Evolutionary conservation across 2,113 vertebrate genomes (phyloP), one percentile per base, ranked within the genome.

Genomic region (Coptodon bakossiorum): DNA sequence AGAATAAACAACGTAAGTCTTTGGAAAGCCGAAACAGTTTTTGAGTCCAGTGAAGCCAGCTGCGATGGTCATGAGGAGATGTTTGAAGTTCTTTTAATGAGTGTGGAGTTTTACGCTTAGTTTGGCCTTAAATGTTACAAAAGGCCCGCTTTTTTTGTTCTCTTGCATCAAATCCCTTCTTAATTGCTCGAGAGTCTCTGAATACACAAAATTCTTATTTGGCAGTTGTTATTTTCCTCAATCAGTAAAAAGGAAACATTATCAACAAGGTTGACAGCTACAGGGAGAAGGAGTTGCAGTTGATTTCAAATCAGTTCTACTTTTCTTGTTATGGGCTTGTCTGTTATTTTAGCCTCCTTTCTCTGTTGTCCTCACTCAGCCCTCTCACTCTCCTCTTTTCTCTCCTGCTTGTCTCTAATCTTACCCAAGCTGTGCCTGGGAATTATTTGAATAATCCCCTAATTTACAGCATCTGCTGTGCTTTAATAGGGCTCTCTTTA

Each of bases 391-490:
- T 91, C 80, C 73, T 22, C 45, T 89, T 82, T 83, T 89, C 61
- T 89, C 88, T 89, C 84, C 8, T 45, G 2, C 27, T 90, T 43
- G 86, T 88, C 80, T 91, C 82, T 89, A 87, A 94, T 93, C 91
- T 93, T 59, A 88, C 81, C 82, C 88, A 87, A 90, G 87, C 84
- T 82, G 27, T 56, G 24, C 89, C 89, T 91, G 89, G 89, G 90
- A 92, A 90, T 93, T 91, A 94, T 96, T 97, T 96, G 94, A 96
- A 96, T 95, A 94, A 95, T 95, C 95, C 94, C 92, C 91, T 95
- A 92, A 96, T 96, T 95, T 95, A 94, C 92, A 94, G 95, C 95
- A 94, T 95, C 96, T 96, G 95, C 88, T 94, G 91, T 95, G 86
- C 84, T 93, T 94, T 95, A 95, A 95, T 94, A 86, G 93, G 83